phyloP scores from a whole-genome alignment of 1,140 invertebrate species.

The Thalassaphorura encarpata region DNA sequence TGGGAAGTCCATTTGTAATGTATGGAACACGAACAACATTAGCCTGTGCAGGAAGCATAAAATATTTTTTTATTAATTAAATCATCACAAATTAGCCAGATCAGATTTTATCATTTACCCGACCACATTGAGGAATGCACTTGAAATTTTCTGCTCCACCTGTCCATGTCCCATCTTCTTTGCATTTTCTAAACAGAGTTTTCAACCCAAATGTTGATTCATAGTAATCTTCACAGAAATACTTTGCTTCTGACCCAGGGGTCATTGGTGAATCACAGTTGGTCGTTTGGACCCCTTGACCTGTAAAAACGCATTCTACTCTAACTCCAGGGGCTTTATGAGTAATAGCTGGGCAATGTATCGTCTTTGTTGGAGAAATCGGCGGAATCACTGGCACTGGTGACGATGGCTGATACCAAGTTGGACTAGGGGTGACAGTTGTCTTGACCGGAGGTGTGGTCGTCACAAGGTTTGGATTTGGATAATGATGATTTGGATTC shows the following conservation, averaged over 20 bases:
- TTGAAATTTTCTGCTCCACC: conserved; percentile 4
- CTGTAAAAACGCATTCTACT: conserved; percentile 5
- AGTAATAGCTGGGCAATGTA: conserved; percentile 10
- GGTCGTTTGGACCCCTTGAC: neutral
- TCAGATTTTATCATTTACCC: neutral
- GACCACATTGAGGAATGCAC: conserved; percentile 17
- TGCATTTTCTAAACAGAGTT: conserved; percentile 19
- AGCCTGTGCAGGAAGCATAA: no score
- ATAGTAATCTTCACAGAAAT: conserved; percentile 12
- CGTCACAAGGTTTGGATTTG: neutral
- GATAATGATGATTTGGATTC: neutral
- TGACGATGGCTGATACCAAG: neutral
- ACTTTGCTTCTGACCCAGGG: conserved; percentile 15
- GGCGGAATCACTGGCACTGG: neutral
- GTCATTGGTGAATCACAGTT: conserved; percentile 1
- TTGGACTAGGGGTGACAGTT: no score
- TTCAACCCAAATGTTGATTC: conserved; percentile 2
- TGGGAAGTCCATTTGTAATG: conserved; percentile 16
- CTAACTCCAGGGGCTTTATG: conserved; percentile 10
- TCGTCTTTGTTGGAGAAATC: neutral
- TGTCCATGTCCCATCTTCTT: conserved; percentile 18
- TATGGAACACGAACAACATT: conserved; percentile 1
- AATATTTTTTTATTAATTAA: no score
- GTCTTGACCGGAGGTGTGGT: no score
- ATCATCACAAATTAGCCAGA: no score